Evolutionary conservation across 2,797 vertebrate species (phyloP), one percentile per base, ranked within the genome.

Genomic region (Fistularia tabacaria): DNA sequence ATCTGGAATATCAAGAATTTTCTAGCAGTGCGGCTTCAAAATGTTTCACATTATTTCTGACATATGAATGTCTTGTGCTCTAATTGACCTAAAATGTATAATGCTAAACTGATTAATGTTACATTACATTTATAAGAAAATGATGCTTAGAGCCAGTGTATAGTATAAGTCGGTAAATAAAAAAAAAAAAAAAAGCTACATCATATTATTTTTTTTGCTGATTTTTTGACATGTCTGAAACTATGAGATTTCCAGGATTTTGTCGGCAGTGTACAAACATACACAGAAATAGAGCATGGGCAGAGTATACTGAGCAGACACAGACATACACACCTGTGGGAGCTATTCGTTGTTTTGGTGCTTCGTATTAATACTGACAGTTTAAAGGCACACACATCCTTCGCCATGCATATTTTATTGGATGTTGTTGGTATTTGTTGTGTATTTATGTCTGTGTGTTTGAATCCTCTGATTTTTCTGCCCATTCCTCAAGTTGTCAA

Each of bases 331-430:
- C 81, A 85, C 79, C 79, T 86, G 82, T 86, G 65, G 80, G 83
- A 69, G 61, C 54, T 62, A 47, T 37, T 59, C 6, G 7, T 51
- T 56, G 51, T 62, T 39, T 65, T 58, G 38, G 43, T 44, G 57
- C 56, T 51, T 49, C 65, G 76, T 73, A 80, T 76, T 79, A 83
- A 74, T 78, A 78, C 70, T 82, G 81, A 84, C 80, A 83, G 72
- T 74, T 74, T 77, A 76, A 73, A 80, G 77, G 59, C 52, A 64
- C 59, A 60, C 55, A 25, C 25, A 42, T 75, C 71, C 72, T 76
- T 69, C 69, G 60, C 75, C 77, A 76, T 88, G 85, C 84, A 85
- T 87, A 84, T 83, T 86, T 87, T 77, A 87, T 85, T 69, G 73
- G 65, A 75, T 69, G 74, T 74, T 68, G 82, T 77, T 81, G 81